Evolutionary conservation across 2,888 invertebrate species (phyloP).

Genomic region (Trichopoda pennipes): DNA sequence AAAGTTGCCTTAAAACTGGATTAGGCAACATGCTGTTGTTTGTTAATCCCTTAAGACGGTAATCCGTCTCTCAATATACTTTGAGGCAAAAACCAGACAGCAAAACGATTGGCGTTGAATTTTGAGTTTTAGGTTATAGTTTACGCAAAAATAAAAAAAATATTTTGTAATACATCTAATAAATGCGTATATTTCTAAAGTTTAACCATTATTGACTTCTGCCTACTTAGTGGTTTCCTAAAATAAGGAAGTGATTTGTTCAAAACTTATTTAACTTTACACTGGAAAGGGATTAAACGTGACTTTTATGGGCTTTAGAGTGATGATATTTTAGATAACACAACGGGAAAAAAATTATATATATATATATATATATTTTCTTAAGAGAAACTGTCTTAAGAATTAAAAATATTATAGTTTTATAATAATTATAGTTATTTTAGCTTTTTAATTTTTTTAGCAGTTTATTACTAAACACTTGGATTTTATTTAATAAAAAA

Average conservation of each 20-base stretch:
- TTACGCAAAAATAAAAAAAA: neutral
- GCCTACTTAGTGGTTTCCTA: neutral
- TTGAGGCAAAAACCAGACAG: slow-evolving; percentile 61
- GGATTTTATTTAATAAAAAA: too few species aligned
- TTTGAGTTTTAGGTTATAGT: neutral
- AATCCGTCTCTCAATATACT: slow-evolving; percentile 22
- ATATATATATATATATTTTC: too few species aligned
- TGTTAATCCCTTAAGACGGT: slow-evolving; percentile 55
- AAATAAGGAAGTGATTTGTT: slow-evolving; percentile 6
- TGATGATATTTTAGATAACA: neutral
- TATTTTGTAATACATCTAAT: neutral
- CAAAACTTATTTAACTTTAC: slow-evolving; percentile 3
- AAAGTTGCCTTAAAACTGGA: slow-evolving; percentile 8
- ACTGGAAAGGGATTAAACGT: slow-evolving; percentile 21
- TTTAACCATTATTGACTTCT: slow-evolving; percentile 18
- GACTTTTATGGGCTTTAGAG: slow-evolving; percentile 34
- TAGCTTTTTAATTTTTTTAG: too few species aligned
- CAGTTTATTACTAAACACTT: too few species aligned
- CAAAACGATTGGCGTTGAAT: slow-evolving; percentile 21
- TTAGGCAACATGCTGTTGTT: slow-evolving; percentile 41
- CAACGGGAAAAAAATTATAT: too few species aligned
- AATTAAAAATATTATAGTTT: too few species aligned
- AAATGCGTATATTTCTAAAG: slow-evolving; percentile 1
- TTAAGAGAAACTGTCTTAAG: too few species aligned
- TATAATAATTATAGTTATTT: too few species aligned